phyloP scores from a whole-genome alignment of 2,888 invertebrate genomes.

The Eulithis testata region DNA sequence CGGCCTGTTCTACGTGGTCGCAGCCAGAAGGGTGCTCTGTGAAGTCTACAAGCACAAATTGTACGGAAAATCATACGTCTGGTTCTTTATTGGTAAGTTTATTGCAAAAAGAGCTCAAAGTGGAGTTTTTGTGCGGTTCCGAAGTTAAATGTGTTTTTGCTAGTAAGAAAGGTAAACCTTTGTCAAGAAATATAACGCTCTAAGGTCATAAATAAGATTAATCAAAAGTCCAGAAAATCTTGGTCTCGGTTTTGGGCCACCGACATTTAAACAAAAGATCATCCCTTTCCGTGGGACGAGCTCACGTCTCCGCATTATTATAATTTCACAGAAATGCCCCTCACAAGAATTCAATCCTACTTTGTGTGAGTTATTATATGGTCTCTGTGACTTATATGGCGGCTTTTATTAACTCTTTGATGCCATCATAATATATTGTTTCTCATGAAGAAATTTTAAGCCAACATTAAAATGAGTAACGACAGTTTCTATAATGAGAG shows the following conservation, averaged over 20 bases:
- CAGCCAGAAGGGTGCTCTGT: constrained; percentile 97
- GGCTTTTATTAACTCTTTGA: constrained; percentile 49
- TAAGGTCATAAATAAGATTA: constrained; percentile 52
- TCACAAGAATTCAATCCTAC: constrained; percentile 45
- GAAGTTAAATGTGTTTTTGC: not conserved
- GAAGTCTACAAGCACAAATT: constrained; percentile 97
- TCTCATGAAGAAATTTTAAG: constrained; percentile 47
- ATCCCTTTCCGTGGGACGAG: constrained; percentile 45
- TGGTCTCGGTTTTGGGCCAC: constrained; percentile 32
- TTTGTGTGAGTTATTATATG: constrained; percentile 39
- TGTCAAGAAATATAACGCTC: constrained; percentile 42
- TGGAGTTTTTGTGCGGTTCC: not conserved
- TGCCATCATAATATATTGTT: constrained; percentile 26
- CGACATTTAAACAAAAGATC: constrained; percentile 51
- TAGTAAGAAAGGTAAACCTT: constrained; percentile 24
- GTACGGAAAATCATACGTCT: constrained; percentile 98
- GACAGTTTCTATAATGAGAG: constrained; percentile 48
- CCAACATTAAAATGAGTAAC: constrained; percentile 54
- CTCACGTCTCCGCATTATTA: constrained; percentile 46
- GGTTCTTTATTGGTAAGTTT: constrained; percentile 98
- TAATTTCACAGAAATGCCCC: constrained; percentile 47
- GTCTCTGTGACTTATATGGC: constrained; percentile 47
- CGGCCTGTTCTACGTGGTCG: constrained; percentile 99
- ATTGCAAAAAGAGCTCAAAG: not conserved
- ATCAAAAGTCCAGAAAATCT: constrained; percentile 43